Evolutionary conservation across 2,888 invertebrate genomes (phyloP), one percentile per base, ranked within the genome.

Genomic region (Eudemis profundana): DNA sequence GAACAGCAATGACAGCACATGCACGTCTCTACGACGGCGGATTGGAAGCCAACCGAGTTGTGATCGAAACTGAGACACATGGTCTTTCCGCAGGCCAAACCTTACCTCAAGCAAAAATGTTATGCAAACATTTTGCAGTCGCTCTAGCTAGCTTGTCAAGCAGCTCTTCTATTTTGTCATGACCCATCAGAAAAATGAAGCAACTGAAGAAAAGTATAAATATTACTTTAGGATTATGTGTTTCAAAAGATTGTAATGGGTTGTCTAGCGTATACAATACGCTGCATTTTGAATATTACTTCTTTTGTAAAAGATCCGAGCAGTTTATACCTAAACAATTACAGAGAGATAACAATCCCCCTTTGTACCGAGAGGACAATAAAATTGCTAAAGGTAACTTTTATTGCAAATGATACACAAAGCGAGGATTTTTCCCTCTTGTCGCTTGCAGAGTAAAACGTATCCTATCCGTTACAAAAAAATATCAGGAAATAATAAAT

Each of bases 381-480:
- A 38, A 51, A 46, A 14, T 59, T 10, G 33, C 33, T 33, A 33
- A 33, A 33, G 33, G 33, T 19, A 19, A 46, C 33, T n/a, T 54
- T 61, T 42, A 40, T 42, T 27, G 17, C 23, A 23, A 27, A 10
- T 54, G n/a, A 46, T 46, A 46, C 38, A 23, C 38, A 54, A 38
- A 53, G 44, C n/a, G 49, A 19, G 47, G 14, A 4, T 47, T 7
- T 42, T 47, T 14, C 4, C 4, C 10, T 29, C 54, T 36, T 54
- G 38, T 47, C n/a, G 27, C 46, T 46, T 36, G 62, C 62, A 10
- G 44, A 38, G 46, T 53, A 47, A 36, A 38, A 36, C 27, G 38
- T 8, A 14, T 29, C 17, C 14, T n/a, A 54, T 46, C 17, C 23
- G 47, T n/a, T n/a, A 50, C 4, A 44, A 10, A 49, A 12, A 50